Evolutionary conservation across 2,888 invertebrate genomes (phyloP), one percentile per base, ranked within the genome.

Genomic region (Andricus curvator): DNA sequence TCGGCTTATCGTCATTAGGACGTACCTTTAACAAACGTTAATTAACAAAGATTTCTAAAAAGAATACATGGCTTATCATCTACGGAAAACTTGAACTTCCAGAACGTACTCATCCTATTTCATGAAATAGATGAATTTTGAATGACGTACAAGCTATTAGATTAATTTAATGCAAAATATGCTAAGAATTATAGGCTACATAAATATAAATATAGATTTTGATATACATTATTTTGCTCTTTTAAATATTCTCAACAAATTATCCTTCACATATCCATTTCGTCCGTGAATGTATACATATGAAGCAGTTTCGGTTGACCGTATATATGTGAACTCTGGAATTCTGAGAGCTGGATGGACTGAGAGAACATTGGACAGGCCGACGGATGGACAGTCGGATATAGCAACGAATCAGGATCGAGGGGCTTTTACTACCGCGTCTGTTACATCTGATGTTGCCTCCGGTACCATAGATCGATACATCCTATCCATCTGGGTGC

Each of bases 391-490:
- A 86, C 84, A 79, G 84, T 80, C 74, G 81, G 80, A 83, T 80
- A 82, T 83, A 83, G 83, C 82, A 84, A 15, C 29, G 77, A 62
- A 33, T 56, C 29, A 22, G 37, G 60, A 86, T 84, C 86, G 82
- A 84, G 82, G 84, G 84, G 87, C 88, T 87, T 89, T 86, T 84
- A 85, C 88, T 88, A 88, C 83, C 86, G 87, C 86, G 48, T 48
- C 4, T 48, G 48, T 48, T 48, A 48, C 15, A 48, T 17, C 48
- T 86, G 86, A 88, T 85, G 86, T 87, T 84, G 86, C 87, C 87
- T 82, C 82, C 80, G 86, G 86, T 82, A 83, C 80, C 82, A 83
- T 37, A 68, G 78, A 67, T 68, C 76, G 77, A 76, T 20, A 48
- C 15, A 48, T 48, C 17, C 48, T 15, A 17, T 48, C 17, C 48